These are phyloP conservation scores for Malthinus flaveolus DNA, from an alignment of 2,888 invertebrate species.

Conservation along the genomic window DNA sequence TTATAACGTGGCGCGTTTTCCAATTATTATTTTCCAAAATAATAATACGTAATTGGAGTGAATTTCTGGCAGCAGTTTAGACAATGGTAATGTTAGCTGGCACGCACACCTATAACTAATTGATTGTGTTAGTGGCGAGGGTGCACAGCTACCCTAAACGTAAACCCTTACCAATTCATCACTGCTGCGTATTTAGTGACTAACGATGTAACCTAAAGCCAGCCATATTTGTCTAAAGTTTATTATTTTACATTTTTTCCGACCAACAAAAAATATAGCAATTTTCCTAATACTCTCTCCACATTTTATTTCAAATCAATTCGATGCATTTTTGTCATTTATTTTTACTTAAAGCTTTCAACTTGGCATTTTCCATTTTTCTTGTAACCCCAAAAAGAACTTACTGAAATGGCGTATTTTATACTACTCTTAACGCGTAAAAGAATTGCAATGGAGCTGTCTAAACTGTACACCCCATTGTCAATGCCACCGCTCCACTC, in stretches of 20 bases:
- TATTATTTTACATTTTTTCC: neutral
- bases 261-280: too few species aligned
- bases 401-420: constrained; percentile 16
- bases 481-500: constrained; percentile 41
- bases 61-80: constrained; percentile 19
- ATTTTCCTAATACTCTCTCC: too few species aligned
- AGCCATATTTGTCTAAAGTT: constrained; percentile 11
- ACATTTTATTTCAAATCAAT: constrained; percentile 7
- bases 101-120: constrained; percentile 33
- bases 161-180: constrained; percentile 30
- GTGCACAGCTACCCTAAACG: constrained; percentile 13
- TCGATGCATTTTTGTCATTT: constrained; percentile 32
- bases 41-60: constrained; percentile 31
- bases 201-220: constrained; percentile 31
- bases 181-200: constrained; percentile 32
- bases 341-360: constrained; percentile 36
- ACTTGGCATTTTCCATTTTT: constrained; percentile 29
- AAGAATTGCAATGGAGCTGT: constrained; percentile 40
- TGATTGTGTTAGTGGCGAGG: constrained; percentile 29
- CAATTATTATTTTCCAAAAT: neutral
- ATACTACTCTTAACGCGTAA: constrained; percentile 9
- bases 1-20: neutral
- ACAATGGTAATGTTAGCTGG: constrained; percentile 18
- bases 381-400: constrained; percentile 17
- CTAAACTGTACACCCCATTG: constrained; percentile 42